Conservation (phyloP, 2,888 invertebrate species). For the Folsomia manolachei region DNA sequence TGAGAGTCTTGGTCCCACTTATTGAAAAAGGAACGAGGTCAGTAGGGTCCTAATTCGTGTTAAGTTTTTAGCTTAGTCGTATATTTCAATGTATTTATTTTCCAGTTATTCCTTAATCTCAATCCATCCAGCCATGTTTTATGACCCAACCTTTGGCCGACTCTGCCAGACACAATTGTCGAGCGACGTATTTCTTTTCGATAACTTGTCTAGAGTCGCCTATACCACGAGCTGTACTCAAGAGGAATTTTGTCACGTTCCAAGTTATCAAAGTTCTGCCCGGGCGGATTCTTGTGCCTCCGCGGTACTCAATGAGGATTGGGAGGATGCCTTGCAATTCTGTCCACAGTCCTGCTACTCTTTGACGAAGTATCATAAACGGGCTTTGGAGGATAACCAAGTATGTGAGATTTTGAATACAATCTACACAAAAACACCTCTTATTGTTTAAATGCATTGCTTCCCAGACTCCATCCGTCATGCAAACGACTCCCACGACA, state of each 20-base stretch:
- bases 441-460: too few species aligned
- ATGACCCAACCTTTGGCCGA: constrained; percentile 4
- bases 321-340: neutral
- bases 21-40: too few species aligned
- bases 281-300: constrained; percentile 30
- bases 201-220: constrained; percentile 22
- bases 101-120: constrained; percentile 9
- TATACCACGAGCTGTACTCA: constrained; percentile 30
- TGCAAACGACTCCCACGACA: too few species aligned
- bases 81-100: too few species aligned
- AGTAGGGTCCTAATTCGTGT: too few species aligned
- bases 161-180: constrained; percentile 26
- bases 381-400: too few species aligned
- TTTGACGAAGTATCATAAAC: neutral
- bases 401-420: too few species aligned
- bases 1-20: constrained; percentile 34
- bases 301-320: constrained; percentile 22
- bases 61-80: too few species aligned
- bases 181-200: constrained; percentile 18
- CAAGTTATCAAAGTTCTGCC: constrained; percentile 15
- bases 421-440: too few species aligned
- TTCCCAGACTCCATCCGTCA: too few species aligned
- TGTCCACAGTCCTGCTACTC: neutral
- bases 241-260: constrained; percentile 27
- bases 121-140: constrained; percentile 24